Percentiles rank a stretch among this genome's conserved stretches.
phyloP scores from a whole-genome alignment of 2,888 invertebrate species.

The Megaustenia siamemsis region DNA sequence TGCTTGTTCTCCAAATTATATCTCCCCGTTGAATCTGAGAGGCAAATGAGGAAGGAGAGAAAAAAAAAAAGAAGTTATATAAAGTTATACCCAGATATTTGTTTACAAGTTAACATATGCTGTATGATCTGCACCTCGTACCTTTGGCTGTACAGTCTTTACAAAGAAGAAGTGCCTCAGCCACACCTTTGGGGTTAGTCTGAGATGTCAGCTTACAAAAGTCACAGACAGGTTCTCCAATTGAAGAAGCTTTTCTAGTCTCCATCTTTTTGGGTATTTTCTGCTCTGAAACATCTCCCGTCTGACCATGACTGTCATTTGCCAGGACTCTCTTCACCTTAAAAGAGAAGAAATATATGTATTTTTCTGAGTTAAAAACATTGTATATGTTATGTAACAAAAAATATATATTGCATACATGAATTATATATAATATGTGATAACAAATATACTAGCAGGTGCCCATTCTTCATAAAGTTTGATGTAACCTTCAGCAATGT shows the following conservation, averaged over 20 bases:
- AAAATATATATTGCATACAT: neutral
- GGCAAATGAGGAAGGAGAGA: too few relatives aligned
- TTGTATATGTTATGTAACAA: too few relatives aligned
- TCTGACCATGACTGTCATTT: neutral
- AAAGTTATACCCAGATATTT: too few relatives aligned
- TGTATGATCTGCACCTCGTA: constrained; percentile 51
- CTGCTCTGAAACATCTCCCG: constrained; percentile 25
- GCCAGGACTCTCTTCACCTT: constrained; percentile 46
- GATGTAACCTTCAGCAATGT: too few relatives aligned
- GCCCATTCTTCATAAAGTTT: too few relatives aligned
- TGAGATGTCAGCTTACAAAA: constrained; percentile 75
- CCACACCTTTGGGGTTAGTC: constrained; percentile 77
- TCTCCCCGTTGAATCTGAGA: too few relatives aligned
- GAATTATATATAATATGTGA: neutral
- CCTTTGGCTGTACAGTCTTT: constrained; percentile 79
- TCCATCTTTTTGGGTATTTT: constrained; percentile 37
- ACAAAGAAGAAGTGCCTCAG: constrained; percentile 77
- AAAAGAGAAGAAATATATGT: neutral
- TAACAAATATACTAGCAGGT: too few relatives aligned
- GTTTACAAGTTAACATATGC: too few relatives aligned
- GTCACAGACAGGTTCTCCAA: constrained; percentile 70
- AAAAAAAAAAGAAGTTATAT: too few relatives aligned
- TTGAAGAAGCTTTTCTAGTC: neutral
- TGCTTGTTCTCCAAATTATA: too few relatives aligned
- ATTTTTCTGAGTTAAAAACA: too few relatives aligned